Conservation (phyloP, 2,113 vertebrate genomes). For the Phylloscopus trochiloides region DNA sequence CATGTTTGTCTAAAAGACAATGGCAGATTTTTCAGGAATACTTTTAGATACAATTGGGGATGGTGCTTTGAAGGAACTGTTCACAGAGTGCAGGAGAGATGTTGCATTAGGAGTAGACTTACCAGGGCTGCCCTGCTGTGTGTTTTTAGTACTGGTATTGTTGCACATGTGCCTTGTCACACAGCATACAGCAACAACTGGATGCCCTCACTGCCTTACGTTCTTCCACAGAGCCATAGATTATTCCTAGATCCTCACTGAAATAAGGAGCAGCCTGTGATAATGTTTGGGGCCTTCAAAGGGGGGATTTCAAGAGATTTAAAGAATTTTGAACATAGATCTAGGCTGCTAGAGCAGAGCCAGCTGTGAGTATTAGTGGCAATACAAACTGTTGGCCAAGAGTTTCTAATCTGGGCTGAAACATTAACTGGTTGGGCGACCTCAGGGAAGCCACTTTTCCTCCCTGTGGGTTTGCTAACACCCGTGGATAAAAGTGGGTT, state of each 20-base stretch:
- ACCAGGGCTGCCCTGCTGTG: background rate
- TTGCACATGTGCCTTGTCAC: background rate
- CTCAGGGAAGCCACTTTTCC: background rate
- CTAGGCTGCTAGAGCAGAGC: background rate
- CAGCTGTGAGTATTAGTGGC: background rate
- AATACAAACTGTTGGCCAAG: background rate
- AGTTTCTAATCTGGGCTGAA: conserved; percentile 7
- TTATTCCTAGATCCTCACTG: background rate
- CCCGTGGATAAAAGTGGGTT: background rate
- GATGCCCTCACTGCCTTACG: background rate
- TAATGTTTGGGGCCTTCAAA: background rate
- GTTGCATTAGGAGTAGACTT: background rate
- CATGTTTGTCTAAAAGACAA: background rate
- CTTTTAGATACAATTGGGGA: background rate
- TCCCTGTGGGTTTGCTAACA: background rate
- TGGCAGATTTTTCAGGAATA: background rate
- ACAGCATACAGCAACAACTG: background rate
- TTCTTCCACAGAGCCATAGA: background rate
- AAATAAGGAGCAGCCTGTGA: background rate
- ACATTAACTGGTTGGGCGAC: background rate
- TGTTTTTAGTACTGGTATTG: background rate
- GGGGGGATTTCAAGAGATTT: background rate
- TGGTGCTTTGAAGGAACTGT: background rate
- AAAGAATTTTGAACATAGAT: background rate
- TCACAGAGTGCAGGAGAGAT: background rate